Percentiles rank a stretch among this genome's conserved stretches.
phyloP scores from a whole-genome alignment of 2,888 invertebrate genomes.

The Drosophila percnosoma region DNA sequence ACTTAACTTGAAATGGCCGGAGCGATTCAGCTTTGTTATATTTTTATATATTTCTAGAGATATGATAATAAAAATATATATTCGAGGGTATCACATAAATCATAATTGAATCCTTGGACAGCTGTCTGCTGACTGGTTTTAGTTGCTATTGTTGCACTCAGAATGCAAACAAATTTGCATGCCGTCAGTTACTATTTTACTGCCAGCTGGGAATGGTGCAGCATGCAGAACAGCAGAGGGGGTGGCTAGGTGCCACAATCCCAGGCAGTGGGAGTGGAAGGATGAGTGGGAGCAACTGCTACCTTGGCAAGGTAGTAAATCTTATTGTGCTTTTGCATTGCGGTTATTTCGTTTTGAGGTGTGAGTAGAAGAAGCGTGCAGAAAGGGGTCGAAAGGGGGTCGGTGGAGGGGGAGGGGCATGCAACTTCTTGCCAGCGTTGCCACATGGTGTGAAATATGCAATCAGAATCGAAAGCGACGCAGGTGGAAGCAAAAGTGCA shows the following conservation, averaged over 20 bases:
- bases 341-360: conserved; percentile 60
- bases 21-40: background rate
- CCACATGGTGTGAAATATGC: conserved; percentile 81
- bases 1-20: background rate
- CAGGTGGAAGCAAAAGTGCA: conserved; percentile 66
- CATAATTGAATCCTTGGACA: conserved; percentile 4
- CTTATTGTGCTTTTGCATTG: conserved; percentile 72
- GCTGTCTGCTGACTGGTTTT: conserved; percentile 35
- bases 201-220: conserved; percentile 71
- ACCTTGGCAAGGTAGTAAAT: conserved; percentile 69
- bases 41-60: background rate
- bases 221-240: conserved; percentile 4
- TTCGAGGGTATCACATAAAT: conserved; percentile 36
- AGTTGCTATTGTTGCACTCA: conserved; percentile 48
- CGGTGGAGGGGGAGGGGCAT: background rate
- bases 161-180: conserved; percentile 81
- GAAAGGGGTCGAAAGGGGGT: background rate
- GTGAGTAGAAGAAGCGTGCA: background rate
- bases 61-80: background rate
- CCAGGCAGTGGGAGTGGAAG: background rate
- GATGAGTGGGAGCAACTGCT: conserved; percentile 10
- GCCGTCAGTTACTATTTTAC: conserved; percentile 80
- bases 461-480: conserved; percentile 28
- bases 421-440: conserved; percentile 64
- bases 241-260: background rate